Base-by-base conservation (phyloP, 2,113 vertebrate genomes). In the Caranx ignobilis region DNA sequence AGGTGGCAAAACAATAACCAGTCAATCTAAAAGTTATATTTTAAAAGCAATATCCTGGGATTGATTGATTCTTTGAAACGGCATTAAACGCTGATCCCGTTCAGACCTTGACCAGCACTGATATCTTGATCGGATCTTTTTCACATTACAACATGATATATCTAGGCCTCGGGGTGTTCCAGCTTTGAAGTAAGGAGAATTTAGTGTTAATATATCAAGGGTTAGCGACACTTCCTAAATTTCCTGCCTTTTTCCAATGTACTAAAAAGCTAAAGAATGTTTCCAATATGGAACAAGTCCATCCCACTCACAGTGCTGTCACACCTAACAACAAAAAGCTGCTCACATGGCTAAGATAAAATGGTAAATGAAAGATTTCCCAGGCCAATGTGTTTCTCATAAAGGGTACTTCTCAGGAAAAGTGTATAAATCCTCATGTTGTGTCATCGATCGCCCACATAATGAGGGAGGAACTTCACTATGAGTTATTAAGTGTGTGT, bases 321-420 rank as follows among this genome's bases (percentile, higher is more conserved):
- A 45, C 32, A 47, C 16, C 16, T 54, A 50, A 67, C 34, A 66
- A 37, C 3, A 50, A 65, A 43, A 66, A 67, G n/a, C 47, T 65
- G 70, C 19, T 31, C 62, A 45, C 35, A 67, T 9, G 41, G 16
- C 9, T 0, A 6, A 63, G 7, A n/a, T 18, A 8, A 15, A 31
- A 31, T 11, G 26, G 31, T n/a, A 2, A 60, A 37, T 26, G 48
- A 60, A 12, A 3, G n/a, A 19, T 50, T 69, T 74, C 13, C 43
- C 4, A 3, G 18, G 47, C 18, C 1, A 21, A 59, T 60, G 56
- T 47, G 71, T 31, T 82, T 64, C 32, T 47, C 57, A 66, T 66
- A 57, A 57, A 64, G 9, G 4, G 0, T 0, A 11, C 9, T 9
- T 82, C 5, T 57, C 6, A 35, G 47, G 31, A 52, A 19, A 73